Evolutionary conservation across 1,140 invertebrate genomes (phyloP).

Genomic region (Eurosta solidaginis): DNA sequence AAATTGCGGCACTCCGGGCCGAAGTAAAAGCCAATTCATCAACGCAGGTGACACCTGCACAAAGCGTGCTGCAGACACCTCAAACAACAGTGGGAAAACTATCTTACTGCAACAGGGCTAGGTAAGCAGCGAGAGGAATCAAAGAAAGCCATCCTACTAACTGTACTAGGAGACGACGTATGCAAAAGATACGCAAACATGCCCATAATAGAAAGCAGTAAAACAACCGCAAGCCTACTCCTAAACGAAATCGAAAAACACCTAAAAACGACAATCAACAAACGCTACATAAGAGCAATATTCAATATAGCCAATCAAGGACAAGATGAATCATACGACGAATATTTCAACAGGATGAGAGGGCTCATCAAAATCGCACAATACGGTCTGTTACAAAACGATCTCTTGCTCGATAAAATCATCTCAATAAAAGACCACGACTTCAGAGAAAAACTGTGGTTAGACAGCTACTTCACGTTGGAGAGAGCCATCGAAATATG

Average conservation of each 20-base stretch:
- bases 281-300: not conserved
- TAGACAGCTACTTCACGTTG: not conserved
- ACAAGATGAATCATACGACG: not conserved
- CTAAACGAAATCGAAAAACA: not conserved
- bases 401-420: not conserved
- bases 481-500: not conserved
- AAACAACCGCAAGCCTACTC: not conserved
- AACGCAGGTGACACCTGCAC: no score
- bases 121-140: not conserved
- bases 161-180: not conserved
- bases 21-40: no score
- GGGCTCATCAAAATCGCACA: not conserved
- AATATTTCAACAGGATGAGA: not conserved
- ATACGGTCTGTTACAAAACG: not conserved
- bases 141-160: not conserved
- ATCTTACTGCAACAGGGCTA: not conserved
- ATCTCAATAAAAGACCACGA: slow-evolving; percentile 1
- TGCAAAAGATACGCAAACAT: not conserved
- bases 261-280: not conserved
- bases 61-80: no score
- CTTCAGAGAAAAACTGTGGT: not conserved
- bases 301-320: slow-evolving; percentile 10
- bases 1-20: no score
- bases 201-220: not conserved
- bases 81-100: not conserved